Conservation (phyloP, 1,140 invertebrate species). For the Drosophila rufa region DNA sequence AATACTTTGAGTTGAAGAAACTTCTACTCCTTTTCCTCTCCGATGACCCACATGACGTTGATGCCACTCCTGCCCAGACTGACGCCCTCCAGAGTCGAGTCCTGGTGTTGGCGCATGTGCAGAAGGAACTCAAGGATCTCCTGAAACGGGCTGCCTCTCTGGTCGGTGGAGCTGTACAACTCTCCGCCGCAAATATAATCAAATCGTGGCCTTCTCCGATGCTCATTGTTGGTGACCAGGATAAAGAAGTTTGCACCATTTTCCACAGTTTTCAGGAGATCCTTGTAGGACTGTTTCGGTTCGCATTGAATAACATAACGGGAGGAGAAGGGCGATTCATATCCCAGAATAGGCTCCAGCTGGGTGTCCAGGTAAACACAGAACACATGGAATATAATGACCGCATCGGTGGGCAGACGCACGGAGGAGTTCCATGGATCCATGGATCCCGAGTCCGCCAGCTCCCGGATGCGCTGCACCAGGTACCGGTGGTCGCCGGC, state of each 20-base stretch:
- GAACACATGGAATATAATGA: constrained; percentile 92
- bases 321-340: constrained; percentile 87
- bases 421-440: constrained; percentile 91
- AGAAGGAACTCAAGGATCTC: constrained; percentile 92
- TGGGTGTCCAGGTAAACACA: constrained; percentile 93
- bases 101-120: constrained; percentile 90
- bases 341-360: constrained; percentile 89
- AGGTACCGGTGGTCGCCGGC: constrained; percentile 93
- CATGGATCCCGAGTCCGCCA: constrained; percentile 90
- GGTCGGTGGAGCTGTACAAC: constrained; percentile 86
- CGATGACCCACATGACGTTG: constrained; percentile 92
- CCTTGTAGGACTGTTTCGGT: constrained; percentile 84
- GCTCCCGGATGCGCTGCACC: constrained; percentile 90
- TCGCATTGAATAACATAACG: constrained; percentile 78
- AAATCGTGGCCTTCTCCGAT: constrained; percentile 73
- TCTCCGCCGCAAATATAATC: constrained; percentile 69
- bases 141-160: constrained; percentile 93
- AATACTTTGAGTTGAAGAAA: no score
- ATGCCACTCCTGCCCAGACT: constrained; percentile 92
- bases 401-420: constrained; percentile 92
- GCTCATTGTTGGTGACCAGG: constrained; percentile 56
- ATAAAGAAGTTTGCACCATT: constrained; percentile 77
- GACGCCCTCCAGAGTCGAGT: constrained; percentile 91
- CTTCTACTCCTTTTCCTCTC: constrained; percentile 55
- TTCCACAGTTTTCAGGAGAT: constrained; percentile 62